phyloP scores from a whole-genome alignment of 2,113 vertebrate species.

The Alces alces region DNA sequence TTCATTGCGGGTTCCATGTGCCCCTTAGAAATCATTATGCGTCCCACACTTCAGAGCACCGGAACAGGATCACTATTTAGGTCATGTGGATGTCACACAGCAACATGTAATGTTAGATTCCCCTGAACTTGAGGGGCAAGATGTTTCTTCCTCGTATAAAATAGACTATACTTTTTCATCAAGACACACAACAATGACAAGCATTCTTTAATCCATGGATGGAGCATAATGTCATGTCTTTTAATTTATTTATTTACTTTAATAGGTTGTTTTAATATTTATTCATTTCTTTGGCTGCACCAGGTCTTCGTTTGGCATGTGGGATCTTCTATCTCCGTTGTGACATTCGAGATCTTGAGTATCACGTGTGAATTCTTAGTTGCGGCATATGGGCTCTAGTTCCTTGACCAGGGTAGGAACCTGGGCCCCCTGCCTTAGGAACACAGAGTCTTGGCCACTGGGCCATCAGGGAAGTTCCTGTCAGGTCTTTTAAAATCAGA shows the following conservation, averaged over 20 bases:
- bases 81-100: neutral
- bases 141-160: neutral
- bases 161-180: neutral
- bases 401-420: neutral
- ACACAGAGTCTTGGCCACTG: neutral
- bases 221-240: neutral
- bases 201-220: neutral
- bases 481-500: neutral
- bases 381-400: neutral
- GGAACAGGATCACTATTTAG: neutral
- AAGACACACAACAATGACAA: neutral
- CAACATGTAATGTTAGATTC: neutral
- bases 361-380: accelerated
- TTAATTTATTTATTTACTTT: neutral
- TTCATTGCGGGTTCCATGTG: neutral
- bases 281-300: neutral
- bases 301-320: accelerated
- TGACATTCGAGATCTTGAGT: neutral
- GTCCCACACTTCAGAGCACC: neutral
- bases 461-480: neutral
- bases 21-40: neutral
- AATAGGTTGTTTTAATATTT: neutral
- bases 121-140: neutral
- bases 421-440: neutral
- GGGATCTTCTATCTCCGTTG: neutral